Base-by-base conservation (phyloP, 2,888 invertebrate genomes). In the Troides oblongomaculatus region DNA sequence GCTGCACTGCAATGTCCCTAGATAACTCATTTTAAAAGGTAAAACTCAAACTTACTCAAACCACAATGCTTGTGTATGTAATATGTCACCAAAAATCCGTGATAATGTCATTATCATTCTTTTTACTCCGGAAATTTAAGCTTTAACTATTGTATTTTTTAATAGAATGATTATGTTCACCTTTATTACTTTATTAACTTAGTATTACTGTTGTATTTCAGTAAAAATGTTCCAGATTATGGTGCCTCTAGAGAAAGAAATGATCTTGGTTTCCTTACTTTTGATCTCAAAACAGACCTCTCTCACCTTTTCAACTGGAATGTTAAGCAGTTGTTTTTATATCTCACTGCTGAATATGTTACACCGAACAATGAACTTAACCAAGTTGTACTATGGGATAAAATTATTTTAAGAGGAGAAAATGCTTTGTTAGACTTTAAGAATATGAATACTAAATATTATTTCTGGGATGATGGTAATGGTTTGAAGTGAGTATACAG, bases 391-490 rank as follows among this genome's bases (percentile, higher is more conserved):
- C 92, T 99, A 30, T 99, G 99, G 99, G 99, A 99, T 87, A 99
- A 99, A 93, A 99, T 99, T 74, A 97, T 99, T 69, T 93, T 96
- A 69, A 94, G 99, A 80, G 98, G 98, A 66, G 98, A 99, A 86
- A 97, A 98, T 92, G 96, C 99, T n/a, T 93, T 96, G 14, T 88
- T 99, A 72, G 97, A 98, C 84, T 97, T 97, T 83, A 97, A 97
- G 84, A 98, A 97, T 81, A 96, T 98, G 94, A 97, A 99, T 87
- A 97, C 98, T 2, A 99, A 99, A 84, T 99, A 99, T 92, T 99
- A 99, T 85, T 99, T 99, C 93, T 98, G 99, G 97, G 99, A 99
- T 94, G 99, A 99, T 93, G 99, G 99, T 72, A 97, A 97, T 89
- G 99, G 99, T 78, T 94, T 99, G 65, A 97, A 95, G 97, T 98